Percentiles rank a stretch among this genome's conserved stretches.
Evolutionary conservation across 1,140 invertebrate species (phyloP).

Genomic region (Epicauta chinensis): DNA sequence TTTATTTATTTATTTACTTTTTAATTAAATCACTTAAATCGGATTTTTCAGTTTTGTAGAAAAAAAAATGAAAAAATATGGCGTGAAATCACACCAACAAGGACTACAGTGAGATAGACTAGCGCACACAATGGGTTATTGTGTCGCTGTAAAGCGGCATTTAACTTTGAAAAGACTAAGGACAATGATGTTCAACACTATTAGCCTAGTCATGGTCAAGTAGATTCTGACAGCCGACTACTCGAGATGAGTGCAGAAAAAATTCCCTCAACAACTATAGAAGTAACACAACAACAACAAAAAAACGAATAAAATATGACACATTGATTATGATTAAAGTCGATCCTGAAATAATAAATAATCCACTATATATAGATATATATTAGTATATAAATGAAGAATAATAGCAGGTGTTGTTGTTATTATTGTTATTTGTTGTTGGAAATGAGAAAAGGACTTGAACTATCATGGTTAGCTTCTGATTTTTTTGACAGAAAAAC

Average conservation of each 20-base stretch:
- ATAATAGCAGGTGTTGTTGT: no score
- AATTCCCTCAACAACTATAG: conserved; percentile 6
- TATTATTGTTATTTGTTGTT: no score
- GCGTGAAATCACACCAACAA: background rate
- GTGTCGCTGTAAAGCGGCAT: conserved; percentile 17
- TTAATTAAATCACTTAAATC: no score
- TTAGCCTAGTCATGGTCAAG: conserved; percentile 23
- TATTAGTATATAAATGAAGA: no score
- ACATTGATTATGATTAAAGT: conserved; percentile 10
- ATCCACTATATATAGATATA: no score
- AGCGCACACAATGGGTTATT: conserved; percentile 15
- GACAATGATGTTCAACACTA: conserved; percentile 19
- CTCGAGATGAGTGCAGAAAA: background rate
- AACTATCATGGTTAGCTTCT: conserved; percentile 14
- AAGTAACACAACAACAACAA: no score
- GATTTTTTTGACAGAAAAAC: conserved; percentile 24
- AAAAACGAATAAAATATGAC: no score
- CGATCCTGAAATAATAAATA: conserved; percentile 5
- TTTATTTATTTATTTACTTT: no score
- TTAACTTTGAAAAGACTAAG: conserved; percentile 10
- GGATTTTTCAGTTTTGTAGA: background rate
- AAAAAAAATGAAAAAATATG: background rate
- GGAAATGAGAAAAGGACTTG: no score
- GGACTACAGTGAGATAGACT: background rate
- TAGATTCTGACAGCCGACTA: conserved; percentile 14